phyloP scores from a whole-genome alignment of 1,140 invertebrate genomes.

The Tetramorium parvispinum region DNA sequence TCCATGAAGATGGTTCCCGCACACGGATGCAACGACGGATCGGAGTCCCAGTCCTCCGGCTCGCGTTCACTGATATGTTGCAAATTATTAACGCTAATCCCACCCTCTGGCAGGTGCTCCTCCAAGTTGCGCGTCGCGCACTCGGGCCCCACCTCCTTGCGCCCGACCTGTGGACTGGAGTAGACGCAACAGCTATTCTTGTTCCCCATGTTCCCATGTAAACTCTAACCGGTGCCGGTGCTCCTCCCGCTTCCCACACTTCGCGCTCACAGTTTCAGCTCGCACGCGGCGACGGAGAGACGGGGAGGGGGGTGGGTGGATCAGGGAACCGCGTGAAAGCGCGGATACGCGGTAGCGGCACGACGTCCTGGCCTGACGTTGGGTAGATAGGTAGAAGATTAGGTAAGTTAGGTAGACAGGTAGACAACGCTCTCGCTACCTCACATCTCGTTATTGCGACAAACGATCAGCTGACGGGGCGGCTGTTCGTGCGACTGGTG shows the following conservation, averaged over 20 bases:
- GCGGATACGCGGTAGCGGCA: not conserved
- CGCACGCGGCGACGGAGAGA: not conserved
- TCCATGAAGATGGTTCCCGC: constrained; percentile 98
- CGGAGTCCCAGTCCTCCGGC: constrained; percentile 95
- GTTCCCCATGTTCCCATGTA: constrained; percentile 88
- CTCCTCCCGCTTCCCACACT: not conserved
- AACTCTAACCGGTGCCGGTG: constrained; percentile 6
- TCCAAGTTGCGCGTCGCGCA: constrained; percentile 86
- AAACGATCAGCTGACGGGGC: constrained; percentile 70
- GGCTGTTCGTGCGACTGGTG: constrained; percentile 20
- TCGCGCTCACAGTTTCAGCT: not conserved
- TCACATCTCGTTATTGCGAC: constrained; percentile 61
- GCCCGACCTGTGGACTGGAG: constrained; percentile 88
- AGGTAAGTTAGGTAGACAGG: not conserved
- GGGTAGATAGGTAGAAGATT: not conserved
- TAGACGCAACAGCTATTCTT: constrained; percentile 92
- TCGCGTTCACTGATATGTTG: constrained; percentile 99
- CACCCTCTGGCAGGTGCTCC: constrained; percentile 90
- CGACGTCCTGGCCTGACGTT: constrained; percentile 18
- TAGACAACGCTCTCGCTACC: constrained; percentile 1
- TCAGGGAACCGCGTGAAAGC: constrained; percentile 11
- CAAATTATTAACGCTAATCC: constrained; percentile 94
- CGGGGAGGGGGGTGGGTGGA: not conserved
- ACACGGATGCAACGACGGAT: constrained; percentile 98
- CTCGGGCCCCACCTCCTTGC: constrained; percentile 84